These are phyloP conservation scores for Drosophila suboccidentalis DNA, from an alignment of 2,888 invertebrate genomes.

Conservation along the genomic window DNA sequence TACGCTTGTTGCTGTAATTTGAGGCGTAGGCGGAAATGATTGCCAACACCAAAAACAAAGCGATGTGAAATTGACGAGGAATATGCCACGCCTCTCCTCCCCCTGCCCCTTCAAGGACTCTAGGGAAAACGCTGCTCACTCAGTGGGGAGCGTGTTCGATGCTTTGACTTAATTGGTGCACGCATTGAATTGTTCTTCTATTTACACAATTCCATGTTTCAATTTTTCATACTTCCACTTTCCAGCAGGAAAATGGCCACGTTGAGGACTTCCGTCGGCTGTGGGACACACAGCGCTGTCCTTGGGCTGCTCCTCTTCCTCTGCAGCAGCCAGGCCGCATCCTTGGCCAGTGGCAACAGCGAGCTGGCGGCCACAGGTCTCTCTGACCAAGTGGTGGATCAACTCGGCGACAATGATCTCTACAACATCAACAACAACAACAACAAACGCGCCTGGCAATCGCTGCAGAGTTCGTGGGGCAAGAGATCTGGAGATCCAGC, in stretches of 20 bases:
- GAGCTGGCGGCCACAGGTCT: slow-evolving; percentile 59
- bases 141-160: slow-evolving; percentile 19
- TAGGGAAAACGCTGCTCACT: slow-evolving; percentile 35
- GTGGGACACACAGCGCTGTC: slow-evolving; percentile 20
- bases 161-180: slow-evolving; percentile 62
- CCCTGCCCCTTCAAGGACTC: slow-evolving; percentile 11
- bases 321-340: slow-evolving; percentile 44
- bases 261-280: slow-evolving; percentile 16
- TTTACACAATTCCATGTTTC: slow-evolving; percentile 25
- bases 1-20: slow-evolving; percentile 71
- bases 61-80: background rate
- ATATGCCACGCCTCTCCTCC: no score
- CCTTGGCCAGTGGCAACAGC: slow-evolving; percentile 28
- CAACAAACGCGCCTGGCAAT: slow-evolving; percentile 88
- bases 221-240: slow-evolving; percentile 12
- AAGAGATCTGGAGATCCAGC: slow-evolving; percentile 86
- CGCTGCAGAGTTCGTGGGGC: slow-evolving; percentile 90
- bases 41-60: slow-evolving; percentile 48
- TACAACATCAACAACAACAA: slow-evolving; percentile 72
- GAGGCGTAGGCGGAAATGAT: slow-evolving; percentile 71
- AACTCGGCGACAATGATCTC: slow-evolving; percentile 63
- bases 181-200: slow-evolving; percentile 42
- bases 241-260: slow-evolving; percentile 49
- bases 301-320: slow-evolving; percentile 50
- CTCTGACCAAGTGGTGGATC: slow-evolving; percentile 66